A percentile compares a stretch with the other conserved stretches of the same genome.
Evolutionary conservation across 2,113 vertebrate genomes (phyloP).

Genomic region (Laticauda laticaudata): DNA sequence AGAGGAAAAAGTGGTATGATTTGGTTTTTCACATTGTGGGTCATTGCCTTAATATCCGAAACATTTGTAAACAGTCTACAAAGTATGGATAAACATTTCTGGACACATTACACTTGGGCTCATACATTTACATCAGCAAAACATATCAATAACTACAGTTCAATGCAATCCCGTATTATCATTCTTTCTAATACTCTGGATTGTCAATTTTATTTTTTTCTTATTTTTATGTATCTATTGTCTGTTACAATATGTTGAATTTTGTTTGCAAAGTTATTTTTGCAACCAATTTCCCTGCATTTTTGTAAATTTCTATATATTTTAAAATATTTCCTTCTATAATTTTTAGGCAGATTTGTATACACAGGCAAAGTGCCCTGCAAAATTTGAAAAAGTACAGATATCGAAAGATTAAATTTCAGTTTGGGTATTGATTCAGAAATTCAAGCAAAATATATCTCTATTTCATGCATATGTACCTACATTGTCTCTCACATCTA

Average conservation of each 20-base stretch:
- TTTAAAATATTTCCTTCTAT: background rate
- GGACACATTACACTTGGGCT: background rate
- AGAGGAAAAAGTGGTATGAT: background rate
- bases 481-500: background rate
- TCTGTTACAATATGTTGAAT: background rate
- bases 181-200: background rate
- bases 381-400: background rate
- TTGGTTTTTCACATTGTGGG: background rate
- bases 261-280: background rate
- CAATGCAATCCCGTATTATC: background rate
- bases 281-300: background rate
- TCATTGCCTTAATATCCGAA: background rate
- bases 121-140: background rate
- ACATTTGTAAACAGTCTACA: background rate
- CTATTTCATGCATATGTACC: background rate
- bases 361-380: background rate
- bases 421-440: background rate
- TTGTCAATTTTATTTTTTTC: background rate
- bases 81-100: background rate
- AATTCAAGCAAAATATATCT: background rate
- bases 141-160: background rate
- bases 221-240: background rate
- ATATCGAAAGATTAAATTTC: background rate
- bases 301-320: background rate
- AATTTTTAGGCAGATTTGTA: background rate